Evolutionary conservation across 2,797 vertebrate species (phyloP).

Genomic region (Sarcoramphus papa): DNA sequence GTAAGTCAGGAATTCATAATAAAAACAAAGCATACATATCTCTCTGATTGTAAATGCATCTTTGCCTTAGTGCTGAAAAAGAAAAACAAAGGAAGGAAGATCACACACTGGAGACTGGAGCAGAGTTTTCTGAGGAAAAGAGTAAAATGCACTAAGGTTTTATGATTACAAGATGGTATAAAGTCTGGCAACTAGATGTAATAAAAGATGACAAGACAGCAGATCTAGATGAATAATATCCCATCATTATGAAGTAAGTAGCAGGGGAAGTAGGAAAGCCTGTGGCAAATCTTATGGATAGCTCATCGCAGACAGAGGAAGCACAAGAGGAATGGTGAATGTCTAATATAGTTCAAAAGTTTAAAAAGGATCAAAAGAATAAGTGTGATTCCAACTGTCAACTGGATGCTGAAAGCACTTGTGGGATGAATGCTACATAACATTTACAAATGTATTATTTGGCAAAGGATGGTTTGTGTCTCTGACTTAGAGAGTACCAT

Average conservation of each 20-base stretch:
- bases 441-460: neutral
- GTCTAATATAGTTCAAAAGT: neutral
- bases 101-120: neutral
- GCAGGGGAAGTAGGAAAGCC: conserved; percentile 20
- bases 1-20: neutral
- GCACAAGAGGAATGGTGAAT: neutral
- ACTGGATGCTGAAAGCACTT: neutral
- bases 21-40: neutral
- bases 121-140: neutral
- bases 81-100: neutral
- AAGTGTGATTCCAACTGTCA: neutral
- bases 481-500: neutral
- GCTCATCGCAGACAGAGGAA: neutral
- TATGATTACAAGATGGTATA: neutral
- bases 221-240: conserved; percentile 21
- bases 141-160: conserved; percentile 5
- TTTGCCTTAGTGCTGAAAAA: neutral
- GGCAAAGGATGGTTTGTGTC: neutral
- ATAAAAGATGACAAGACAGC: conserved; percentile 39
- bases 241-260: conserved; percentile 14
- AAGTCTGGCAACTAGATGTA: conserved; percentile 1
- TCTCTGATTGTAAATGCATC: neutral
- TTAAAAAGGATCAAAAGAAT: neutral
- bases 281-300: neutral
- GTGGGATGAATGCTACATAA: neutral